phyloP scores from a whole-genome alignment of 1,140 invertebrate genomes.

The Bradysia coprophila region DNA sequence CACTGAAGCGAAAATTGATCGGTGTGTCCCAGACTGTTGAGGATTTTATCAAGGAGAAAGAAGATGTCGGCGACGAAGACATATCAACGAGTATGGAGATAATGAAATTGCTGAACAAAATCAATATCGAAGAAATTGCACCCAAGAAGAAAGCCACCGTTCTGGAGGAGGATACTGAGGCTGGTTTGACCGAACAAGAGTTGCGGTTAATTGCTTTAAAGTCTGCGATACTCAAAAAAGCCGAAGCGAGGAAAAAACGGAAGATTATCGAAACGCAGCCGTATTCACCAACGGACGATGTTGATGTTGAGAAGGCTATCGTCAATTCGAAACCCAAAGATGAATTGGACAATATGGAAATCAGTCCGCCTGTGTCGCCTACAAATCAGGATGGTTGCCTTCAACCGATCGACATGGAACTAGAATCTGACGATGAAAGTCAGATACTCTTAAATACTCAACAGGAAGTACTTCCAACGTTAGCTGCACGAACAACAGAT shows the following conservation, averaged over 20 bases:
- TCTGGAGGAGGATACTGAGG: conserved; percentile 2
- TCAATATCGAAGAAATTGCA: not conserved
- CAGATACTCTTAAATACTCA: too few relatives aligned
- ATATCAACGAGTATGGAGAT: not conserved
- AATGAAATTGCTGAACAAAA: not conserved
- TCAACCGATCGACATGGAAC: conserved; percentile 20
- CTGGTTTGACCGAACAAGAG: conserved; percentile 12
- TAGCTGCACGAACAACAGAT: too few relatives aligned
- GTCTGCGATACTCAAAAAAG: conserved; percentile 18
- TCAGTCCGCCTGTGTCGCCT: conserved; percentile 18
- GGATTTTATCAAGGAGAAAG: not conserved
- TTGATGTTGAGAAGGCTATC: conserved; percentile 1
- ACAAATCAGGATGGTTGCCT: conserved; percentile 7
- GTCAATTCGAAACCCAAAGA: conserved; percentile 7
- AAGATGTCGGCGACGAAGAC: not conserved
- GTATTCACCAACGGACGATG: conserved; percentile 20
- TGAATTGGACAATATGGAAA: conserved; percentile 12
- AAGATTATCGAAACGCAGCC: conserved; percentile 12
- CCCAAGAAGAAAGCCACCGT: not conserved
- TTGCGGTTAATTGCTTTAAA: conserved; percentile 18
- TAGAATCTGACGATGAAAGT: conserved; percentile 18
- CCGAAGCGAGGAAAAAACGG: conserved; percentile 16
- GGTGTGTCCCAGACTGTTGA: not conserved
- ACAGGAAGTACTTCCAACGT: too few relatives aligned
- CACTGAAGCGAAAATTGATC: not conserved